phyloP scores from a whole-genome alignment of 2,113 vertebrate species.

The Montifringilla adamsi region DNA sequence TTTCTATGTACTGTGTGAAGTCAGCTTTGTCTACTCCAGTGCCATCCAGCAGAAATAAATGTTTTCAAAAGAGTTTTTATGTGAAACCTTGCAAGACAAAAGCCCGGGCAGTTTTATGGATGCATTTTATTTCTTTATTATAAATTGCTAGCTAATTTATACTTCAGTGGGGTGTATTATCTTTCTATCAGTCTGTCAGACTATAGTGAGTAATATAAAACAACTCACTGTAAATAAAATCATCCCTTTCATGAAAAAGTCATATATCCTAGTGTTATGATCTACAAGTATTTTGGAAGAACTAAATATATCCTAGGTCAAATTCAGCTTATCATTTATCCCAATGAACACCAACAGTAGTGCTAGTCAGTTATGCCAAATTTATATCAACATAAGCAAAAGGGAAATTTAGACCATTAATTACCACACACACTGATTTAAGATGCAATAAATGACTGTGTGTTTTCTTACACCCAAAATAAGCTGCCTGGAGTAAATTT shows the following conservation, averaged over 20 bases:
- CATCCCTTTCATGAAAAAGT: background rate
- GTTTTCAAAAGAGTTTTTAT: background rate
- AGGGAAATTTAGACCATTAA: background rate
- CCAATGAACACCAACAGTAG: background rate
- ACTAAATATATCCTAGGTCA: background rate
- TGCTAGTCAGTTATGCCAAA: background rate
- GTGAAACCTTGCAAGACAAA: background rate
- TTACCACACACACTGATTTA: background rate
- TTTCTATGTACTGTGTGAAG: background rate
- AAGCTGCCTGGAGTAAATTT: background rate
- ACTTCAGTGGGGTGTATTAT: background rate
- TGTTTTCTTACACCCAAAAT: background rate
- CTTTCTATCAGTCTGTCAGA: background rate
- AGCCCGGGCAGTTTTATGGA: background rate
- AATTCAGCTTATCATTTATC: background rate
- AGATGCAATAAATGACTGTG: background rate
- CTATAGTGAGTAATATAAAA: background rate
- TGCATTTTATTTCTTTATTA: background rate
- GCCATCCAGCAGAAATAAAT: background rate
- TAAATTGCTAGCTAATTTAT: constrained; percentile 23
- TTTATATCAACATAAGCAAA: background rate
- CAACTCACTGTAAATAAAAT: background rate
- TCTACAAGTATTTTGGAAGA: background rate
- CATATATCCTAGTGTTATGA: background rate
- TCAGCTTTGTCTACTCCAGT: background rate